Evolutionary conservation across 2,113 vertebrate genomes (phyloP).

Genomic region (Grantiella picta): DNA sequence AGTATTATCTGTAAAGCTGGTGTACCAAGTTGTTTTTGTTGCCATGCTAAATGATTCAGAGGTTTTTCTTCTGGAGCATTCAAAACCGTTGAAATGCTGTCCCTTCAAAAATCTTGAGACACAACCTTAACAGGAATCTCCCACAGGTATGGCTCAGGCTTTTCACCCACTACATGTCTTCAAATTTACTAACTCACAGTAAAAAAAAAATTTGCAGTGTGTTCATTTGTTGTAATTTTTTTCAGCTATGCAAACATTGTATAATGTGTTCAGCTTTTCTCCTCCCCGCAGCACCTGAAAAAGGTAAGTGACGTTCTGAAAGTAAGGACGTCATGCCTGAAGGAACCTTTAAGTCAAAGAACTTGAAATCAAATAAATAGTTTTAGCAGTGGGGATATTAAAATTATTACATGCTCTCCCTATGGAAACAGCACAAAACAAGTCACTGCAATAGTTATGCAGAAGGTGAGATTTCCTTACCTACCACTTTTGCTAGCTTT

Average conservation of each 20-base stretch:
- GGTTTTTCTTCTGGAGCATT: neutral
- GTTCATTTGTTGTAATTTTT: neutral
- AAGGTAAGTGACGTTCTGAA: neutral
- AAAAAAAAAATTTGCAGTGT: neutral
- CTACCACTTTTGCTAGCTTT: neutral
- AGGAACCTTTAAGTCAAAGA: neutral
- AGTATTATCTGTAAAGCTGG: neutral
- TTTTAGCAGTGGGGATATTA: neutral
- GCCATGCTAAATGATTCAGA: neutral
- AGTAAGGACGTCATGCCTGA: neutral
- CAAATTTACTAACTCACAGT: neutral
- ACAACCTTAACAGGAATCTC: neutral
- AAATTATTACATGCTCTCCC: neutral
- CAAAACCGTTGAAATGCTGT: neutral
- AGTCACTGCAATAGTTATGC: neutral
- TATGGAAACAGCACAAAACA: neutral
- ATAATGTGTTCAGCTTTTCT: neutral
- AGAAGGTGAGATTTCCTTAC: neutral
- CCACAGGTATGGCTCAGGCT: neutral
- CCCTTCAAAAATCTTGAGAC: neutral
- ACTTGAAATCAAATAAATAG: neutral
- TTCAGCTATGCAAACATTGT: neutral
- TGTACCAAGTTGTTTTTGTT: neutral
- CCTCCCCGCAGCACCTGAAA: neutral
- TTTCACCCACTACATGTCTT: neutral